These are phyloP conservation scores for Druceiella hillmani DNA, from an alignment of 2,888 invertebrate genomes.

Conservation along the genomic window DNA sequence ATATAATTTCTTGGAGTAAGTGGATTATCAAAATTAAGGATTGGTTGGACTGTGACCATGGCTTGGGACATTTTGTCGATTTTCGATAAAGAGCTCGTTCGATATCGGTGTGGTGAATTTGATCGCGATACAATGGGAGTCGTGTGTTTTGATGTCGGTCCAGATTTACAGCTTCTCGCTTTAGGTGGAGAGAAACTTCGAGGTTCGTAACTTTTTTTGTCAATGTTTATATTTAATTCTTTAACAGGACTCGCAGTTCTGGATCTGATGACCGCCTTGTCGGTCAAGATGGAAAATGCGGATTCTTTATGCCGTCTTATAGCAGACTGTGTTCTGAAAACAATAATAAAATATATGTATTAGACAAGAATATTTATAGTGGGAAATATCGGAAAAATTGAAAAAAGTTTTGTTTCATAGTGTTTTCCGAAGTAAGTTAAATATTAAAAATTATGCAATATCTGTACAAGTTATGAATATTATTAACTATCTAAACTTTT, in stretches of 20 bases:
- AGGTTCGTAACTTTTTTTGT: no score
- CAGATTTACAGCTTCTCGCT: slow-evolving; percentile 35
- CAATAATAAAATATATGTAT: slow-evolving; percentile 9
- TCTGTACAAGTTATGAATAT: no score
- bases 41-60: slow-evolving; percentile 31
- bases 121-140: slow-evolving; percentile 48
- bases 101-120: slow-evolving; percentile 40
- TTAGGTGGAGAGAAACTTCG: no score
- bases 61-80: slow-evolving; percentile 45
- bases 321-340: slow-evolving; percentile 39
- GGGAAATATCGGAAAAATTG: no score
- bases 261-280: slow-evolving; percentile 47
- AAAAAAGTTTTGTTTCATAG: no score
- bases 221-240: no score
- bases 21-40: slow-evolving; percentile 28
- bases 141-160: slow-evolving; percentile 48
- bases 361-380: no score
- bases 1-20: slow-evolving; percentile 45
- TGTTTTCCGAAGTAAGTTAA: no score
- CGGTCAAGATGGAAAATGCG: slow-evolving; percentile 65
- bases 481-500: no score
- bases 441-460: no score
- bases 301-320: slow-evolving; percentile 58
- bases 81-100: slow-evolving; percentile 39
- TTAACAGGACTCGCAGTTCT: slow-evolving; percentile 43